Evolutionary conservation across 2,797 vertebrate species (phyloP), one percentile per base, ranked within the genome.

Genomic region (Gadopsis bispinosus): DNA sequence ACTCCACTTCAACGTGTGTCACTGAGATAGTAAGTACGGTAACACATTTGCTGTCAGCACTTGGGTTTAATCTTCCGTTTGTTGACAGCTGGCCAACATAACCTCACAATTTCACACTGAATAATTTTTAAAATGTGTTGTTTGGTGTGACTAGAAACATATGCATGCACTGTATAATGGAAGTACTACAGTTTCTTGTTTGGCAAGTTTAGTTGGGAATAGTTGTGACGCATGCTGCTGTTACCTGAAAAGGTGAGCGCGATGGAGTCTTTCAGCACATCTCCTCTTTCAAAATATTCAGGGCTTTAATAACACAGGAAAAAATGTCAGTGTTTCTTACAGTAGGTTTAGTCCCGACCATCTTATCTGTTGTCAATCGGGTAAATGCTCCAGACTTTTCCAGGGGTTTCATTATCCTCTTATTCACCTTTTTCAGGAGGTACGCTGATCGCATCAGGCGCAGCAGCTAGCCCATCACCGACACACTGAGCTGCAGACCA

Each of bases 1-100:
- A 84, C 76, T 81, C 60, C 58, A 80, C 69, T 80, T 83, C 61
- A 60, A 37, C 75, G 79, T 73, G 77, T 77, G 35, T 56, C 75
- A 78, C 75, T 75, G 68, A 77, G 55, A 78, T 79, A 59, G 67
- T 33, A 78, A 75, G 29, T 45, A 68, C 17, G 29, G 58, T 51
- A 69, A 75, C 79, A 80, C 72, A 45, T 75, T 71, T 16, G 16
- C 59, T 75, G 74, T 72, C 73, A 84, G 65, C 47, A 20, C 31
- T 0, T 10, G 63, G 26, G 19, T 67, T 75, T 71, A 70, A 80
- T 48, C 73, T 75, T 68, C 69, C 77, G 72, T 76, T 66, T 77
- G 67, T 75, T 73, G 73, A 83, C 71, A 73, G 66, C 13, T 9
- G 0, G 75, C 80, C 83, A 81, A 64, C 9, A 35, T 58, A 54